Evolutionary conservation across 2,797 vertebrate species (phyloP).

Genomic region (Coluber constrictor): DNA sequence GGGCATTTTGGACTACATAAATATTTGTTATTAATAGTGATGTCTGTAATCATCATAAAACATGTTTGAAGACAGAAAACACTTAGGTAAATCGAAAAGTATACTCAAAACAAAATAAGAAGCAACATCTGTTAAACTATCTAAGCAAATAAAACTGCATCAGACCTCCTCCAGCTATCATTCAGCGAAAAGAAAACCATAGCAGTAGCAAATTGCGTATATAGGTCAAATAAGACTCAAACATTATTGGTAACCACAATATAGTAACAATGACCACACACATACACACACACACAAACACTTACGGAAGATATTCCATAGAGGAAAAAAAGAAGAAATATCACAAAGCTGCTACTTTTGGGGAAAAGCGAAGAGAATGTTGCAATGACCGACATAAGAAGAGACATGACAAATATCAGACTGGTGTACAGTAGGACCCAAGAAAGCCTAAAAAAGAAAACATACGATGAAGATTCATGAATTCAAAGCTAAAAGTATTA

Average conservation of each 20-base stretch:
- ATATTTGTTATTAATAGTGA: not conserved
- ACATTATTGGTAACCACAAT: not conserved
- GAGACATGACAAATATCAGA: constrained; percentile 89
- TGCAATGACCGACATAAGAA: constrained; percentile 92
- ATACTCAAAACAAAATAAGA: not conserved
- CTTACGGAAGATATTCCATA: constrained; percentile 96
- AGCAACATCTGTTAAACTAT: not conserved
- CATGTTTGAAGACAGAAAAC: not conserved
- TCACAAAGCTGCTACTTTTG: constrained; percentile 86
- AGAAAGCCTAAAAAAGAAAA: constrained; percentile 80
- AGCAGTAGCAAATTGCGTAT: not conserved
- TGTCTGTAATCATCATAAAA: not conserved
- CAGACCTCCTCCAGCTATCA: not conserved
- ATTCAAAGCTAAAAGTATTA: not conserved
- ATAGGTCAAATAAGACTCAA: not conserved
- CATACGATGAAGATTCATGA: constrained; percentile 18
- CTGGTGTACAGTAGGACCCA: constrained; percentile 92
- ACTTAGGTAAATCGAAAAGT: not conserved
- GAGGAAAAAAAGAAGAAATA: constrained; percentile 92
- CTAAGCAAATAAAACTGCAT: not conserved
- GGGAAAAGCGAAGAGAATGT: constrained; percentile 90
- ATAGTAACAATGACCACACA: not conserved
- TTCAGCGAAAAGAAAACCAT: not conserved
- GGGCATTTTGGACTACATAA: not conserved
- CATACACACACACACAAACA: constrained; percentile 56